These are phyloP conservation scores for Drosophila ananassae DNA, from an alignment of 1,140 invertebrate genomes.

Conservation along the genomic window DNA sequence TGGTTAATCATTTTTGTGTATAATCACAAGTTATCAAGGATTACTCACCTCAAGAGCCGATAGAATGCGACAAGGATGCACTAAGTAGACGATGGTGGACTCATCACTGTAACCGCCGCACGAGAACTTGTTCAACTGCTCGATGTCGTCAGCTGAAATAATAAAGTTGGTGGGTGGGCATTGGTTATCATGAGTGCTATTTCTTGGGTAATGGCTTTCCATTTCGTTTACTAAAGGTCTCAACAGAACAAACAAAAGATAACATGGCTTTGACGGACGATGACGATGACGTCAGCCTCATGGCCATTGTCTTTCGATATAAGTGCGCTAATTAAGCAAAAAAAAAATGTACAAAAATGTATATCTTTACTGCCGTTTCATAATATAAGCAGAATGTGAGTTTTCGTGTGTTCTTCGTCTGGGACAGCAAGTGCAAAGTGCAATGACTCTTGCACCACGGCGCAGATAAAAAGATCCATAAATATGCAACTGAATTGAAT, in stretches of 20 bases:
- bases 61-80: constrained; percentile 93
- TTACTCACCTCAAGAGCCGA: constrained; percentile 89
- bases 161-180: constrained; percentile 15
- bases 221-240: constrained; percentile 45
- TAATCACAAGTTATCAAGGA: no score
- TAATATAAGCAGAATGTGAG: constrained; percentile 34
- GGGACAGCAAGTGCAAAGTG: constrained; percentile 15
- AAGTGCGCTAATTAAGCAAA: constrained; percentile 66
- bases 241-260: constrained; percentile 61
- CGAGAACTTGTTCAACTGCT: constrained; percentile 90
- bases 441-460: constrained; percentile 48
- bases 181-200: constrained; percentile 28
- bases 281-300: constrained; percentile 63
- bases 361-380: constrained; percentile 36
- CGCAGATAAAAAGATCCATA: constrained; percentile 29
- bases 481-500: constrained; percentile 47
- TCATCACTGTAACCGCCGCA: constrained; percentile 92
- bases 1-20: no score
- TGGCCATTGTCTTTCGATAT: constrained; percentile 37
- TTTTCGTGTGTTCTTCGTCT: not conserved
- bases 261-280: constrained; percentile 34
- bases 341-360: constrained; percentile 14
- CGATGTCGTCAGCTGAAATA: constrained; percentile 90
- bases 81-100: constrained; percentile 92
- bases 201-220: constrained; percentile 31